Conservation (phyloP, 2,797 vertebrate species). For the Xyrichtys novacula region DNA sequence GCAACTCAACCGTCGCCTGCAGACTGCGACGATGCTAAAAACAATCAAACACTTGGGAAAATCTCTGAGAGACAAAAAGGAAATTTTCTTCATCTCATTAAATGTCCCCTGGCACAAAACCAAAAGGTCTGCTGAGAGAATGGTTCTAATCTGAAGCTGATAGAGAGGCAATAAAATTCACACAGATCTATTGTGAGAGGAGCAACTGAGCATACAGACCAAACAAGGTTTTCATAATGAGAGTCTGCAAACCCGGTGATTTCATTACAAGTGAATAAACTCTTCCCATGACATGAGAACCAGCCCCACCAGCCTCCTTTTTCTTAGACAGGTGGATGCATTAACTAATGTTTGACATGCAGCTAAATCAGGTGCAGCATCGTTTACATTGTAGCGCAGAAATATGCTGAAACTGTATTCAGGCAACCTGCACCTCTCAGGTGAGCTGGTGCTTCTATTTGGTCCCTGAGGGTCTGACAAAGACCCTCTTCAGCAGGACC, state of each 20-base stretch:
- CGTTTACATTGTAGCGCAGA: background rate
- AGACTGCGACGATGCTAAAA: too few species aligned
- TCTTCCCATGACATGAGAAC: background rate
- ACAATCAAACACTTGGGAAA: too few species aligned
- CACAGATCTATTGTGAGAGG: conserved; percentile 69
- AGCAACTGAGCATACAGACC: conserved; percentile 53
- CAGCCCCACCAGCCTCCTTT: background rate
- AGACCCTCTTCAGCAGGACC: conserved; percentile 76
- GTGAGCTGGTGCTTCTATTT: conserved; percentile 52
- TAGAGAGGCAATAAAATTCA: conserved; percentile 63
- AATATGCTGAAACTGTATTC: conserved; percentile 25
- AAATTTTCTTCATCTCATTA: conserved; percentile 34
- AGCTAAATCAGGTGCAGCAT: conserved; percentile 31
- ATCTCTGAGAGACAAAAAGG: conserved; percentile 1
- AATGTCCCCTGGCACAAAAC: conserved; percentile 61
- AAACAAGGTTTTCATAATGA: conserved; percentile 55
- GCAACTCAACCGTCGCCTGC: too few species aligned
- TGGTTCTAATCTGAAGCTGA: conserved; percentile 65
- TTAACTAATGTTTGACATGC: background rate
- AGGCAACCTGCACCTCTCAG: conserved; percentile 47
- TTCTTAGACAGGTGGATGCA: background rate
- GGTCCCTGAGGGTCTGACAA: conserved; percentile 70
- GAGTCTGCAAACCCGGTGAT: conserved; percentile 10
- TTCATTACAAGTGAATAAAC: background rate
- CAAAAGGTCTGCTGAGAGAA: conserved; percentile 70